Percentiles rank a stretch among this genome's conserved stretches.
These are phyloP conservation scores for Ondatra zibethicus DNA, from an alignment of 2,113 vertebrate genomes.

Conservation along the genomic window DNA sequence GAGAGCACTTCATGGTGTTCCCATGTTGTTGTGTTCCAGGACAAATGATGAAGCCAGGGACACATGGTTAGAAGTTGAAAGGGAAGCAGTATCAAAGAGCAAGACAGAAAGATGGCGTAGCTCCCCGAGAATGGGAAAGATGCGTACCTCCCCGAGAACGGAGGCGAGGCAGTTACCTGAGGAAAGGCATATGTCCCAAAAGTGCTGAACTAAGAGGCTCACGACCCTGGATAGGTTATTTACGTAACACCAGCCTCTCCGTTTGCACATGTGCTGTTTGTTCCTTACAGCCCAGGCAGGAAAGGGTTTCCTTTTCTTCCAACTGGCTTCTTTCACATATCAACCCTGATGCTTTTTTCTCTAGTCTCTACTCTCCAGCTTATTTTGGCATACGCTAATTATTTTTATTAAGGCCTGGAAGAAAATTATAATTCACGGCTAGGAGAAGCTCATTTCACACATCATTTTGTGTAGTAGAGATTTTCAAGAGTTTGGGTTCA, in stretches of 20 bases:
- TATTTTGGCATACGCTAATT: neutral
- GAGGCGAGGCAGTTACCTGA: too few species aligned
- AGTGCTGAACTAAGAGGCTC: neutral
- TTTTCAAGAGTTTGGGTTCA: neutral
- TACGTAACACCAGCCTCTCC: neutral
- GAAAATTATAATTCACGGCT: constrained; percentile 13
- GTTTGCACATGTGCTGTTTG: neutral
- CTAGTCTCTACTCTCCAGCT: neutral
- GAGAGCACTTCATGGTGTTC: neutral
- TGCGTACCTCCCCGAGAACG: neutral
- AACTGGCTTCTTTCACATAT: neutral
- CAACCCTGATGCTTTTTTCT: neutral
- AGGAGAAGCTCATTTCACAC: neutral
- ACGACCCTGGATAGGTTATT: neutral
- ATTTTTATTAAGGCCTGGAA: neutral
- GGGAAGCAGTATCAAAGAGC: neutral
- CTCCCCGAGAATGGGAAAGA: neutral
- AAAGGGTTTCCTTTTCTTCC: neutral
- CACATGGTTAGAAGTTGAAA: neutral
- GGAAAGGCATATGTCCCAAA: neutral
- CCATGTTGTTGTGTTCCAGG: too few species aligned
- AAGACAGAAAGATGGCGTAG: neutral
- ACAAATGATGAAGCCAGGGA: neutral
- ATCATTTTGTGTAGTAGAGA: constrained; percentile 3
- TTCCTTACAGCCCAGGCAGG: neutral